A percentile compares a stretch with the other conserved stretches of the same genome.
phyloP scores from a whole-genome alignment of 2,113 vertebrate genomes.

The Grammomys dolichurus region DNA sequence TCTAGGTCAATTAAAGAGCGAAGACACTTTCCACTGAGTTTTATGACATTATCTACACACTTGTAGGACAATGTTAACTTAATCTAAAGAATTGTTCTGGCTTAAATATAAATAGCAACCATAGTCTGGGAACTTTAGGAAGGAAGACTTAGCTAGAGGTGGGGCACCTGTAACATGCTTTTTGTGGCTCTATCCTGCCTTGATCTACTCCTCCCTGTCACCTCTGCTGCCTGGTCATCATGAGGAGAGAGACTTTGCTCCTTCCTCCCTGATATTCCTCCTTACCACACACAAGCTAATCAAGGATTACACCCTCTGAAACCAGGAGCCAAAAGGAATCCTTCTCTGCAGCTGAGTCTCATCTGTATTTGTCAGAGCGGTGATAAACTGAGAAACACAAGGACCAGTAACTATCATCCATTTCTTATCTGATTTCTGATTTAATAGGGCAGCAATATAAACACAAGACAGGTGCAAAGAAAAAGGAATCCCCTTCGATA shows the following conservation, averaged over 20 bases:
- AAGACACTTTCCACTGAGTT: neutral
- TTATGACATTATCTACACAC: neutral
- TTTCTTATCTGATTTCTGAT: conserved; percentile 7
- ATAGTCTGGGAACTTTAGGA: neutral
- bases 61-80: neutral
- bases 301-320: neutral
- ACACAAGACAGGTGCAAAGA: neutral
- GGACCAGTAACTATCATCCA: neutral
- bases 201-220: neutral
- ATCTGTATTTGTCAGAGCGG: neutral
- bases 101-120: neutral
- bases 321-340: neutral
- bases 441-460: neutral
- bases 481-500: neutral
- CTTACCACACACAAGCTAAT: neutral
- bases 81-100: neutral
- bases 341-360: neutral
- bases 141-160: neutral
- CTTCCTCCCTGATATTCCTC: neutral
- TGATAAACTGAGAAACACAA: neutral
- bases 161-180: too few relatives aligned
- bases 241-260: neutral
- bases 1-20: neutral
- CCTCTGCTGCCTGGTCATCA: neutral
- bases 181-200: neutral